A percentile compares a stretch with the other conserved stretches of the same genome.
phyloP scores from a whole-genome alignment of 2,113 vertebrate genomes.

The Hippotragus niger region DNA sequence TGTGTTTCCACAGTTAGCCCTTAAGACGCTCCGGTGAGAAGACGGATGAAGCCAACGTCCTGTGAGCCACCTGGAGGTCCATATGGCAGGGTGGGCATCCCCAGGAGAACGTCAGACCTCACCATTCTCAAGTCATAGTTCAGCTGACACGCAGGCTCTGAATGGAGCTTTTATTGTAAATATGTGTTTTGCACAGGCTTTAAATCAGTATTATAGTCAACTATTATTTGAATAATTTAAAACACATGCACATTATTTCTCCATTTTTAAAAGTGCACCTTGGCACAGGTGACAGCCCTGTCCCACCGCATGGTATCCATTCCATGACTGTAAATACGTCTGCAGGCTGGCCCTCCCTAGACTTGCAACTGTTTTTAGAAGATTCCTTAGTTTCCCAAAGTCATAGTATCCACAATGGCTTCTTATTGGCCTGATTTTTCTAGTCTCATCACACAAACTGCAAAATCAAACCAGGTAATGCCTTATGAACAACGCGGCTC shows the following conservation, averaged over 20 bases:
- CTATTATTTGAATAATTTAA: conserved; percentile 63
- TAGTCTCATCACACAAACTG: conserved; percentile 15
- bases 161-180: conserved; percentile 51
- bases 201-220: conserved; percentile 63
- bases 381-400: neutral
- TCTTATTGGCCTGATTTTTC: conserved; percentile 40
- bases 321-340: neutral
- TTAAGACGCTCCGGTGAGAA: conserved; percentile 85
- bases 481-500: conserved; percentile 55
- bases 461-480: conserved; percentile 68
- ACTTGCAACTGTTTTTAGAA: conserved; percentile 31
- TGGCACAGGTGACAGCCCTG: neutral
- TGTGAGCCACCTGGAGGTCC: neutral
- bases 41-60: conserved; percentile 81
- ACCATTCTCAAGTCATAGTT: neutral
- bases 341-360: conserved; percentile 10
- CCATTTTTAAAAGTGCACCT: conserved; percentile 12
- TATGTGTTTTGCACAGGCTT: conserved; percentile 67
- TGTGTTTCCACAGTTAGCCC: conserved; percentile 79
- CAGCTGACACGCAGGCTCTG: conserved; percentile 46
- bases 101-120: neutral
- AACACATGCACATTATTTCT: conserved; percentile 22
- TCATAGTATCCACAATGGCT: neutral
- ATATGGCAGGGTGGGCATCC: neutral
- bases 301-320: neutral